phyloP scores from a whole-genome alignment of 2,113 vertebrate species.

The Pygoscelis antarcticus region DNA sequence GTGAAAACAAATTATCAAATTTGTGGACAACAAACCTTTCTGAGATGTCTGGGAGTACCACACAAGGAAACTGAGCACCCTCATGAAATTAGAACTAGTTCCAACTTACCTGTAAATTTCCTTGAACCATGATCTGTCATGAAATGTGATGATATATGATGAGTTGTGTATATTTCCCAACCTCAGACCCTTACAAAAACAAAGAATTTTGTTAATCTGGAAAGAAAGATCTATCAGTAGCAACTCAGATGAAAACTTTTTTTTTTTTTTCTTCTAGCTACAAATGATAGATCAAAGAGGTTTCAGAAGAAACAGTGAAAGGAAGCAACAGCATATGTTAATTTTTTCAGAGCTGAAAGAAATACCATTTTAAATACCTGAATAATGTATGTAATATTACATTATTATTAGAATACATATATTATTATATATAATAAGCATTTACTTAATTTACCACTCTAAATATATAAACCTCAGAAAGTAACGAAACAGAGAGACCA shows the following conservation, averaged over 20 bases:
- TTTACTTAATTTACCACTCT: neutral
- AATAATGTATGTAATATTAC: neutral
- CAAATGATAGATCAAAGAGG: neutral
- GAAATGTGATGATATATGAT: neutral
- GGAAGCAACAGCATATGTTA: rapidly evolving
- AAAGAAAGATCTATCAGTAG: neutral
- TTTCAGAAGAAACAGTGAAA: neutral
- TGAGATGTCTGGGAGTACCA: neutral
- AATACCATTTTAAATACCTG: neutral
- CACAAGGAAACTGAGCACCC: neutral
- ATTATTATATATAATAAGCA: no score
- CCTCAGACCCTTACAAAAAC: neutral
- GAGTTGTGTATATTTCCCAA: neutral
- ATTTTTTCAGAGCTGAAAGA: neutral
- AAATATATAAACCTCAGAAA: neutral
- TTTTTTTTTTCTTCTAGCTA: neutral
- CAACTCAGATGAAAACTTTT: neutral
- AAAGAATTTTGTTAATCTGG: neutral
- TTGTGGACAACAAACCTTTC: neutral
- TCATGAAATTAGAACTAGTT: neutral
- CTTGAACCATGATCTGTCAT: neutral
- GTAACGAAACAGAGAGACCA: neutral
- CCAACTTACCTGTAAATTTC: neutral
- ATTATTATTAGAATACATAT: no score
- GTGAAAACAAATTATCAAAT: neutral